Evolutionary conservation across 2,888 invertebrate genomes (phyloP).

Genomic region (Minunthozetes semirufus): DNA sequence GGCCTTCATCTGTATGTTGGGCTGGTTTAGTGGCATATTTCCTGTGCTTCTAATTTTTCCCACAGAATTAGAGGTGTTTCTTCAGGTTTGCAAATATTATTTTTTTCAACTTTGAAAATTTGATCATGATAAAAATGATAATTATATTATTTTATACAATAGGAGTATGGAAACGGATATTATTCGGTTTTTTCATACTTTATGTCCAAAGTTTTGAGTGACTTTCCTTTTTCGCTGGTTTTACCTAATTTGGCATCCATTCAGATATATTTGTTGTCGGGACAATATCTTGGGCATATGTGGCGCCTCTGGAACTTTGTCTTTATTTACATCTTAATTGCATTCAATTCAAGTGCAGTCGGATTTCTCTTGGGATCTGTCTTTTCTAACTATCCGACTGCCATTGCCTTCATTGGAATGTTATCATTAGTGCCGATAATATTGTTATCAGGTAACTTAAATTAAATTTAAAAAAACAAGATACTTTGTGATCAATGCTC

Average conservation of each 20-base stretch:
- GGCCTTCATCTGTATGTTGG: neutral
- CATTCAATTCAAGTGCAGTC: constrained; percentile 82
- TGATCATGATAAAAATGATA: neutral
- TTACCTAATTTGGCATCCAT: neutral
- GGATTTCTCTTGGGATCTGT: constrained; percentile 81
- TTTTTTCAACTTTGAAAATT: neutral
- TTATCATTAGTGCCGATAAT: constrained; percentile 92
- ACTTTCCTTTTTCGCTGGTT: constrained; percentile 59
- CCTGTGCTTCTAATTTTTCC: neutral
- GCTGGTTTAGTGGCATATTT: constrained; percentile 11
- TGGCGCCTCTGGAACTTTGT: constrained; percentile 51
- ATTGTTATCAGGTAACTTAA: constrained; percentile 70
- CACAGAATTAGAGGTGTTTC: neutral
- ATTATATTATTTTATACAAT: constrained; percentile 45
- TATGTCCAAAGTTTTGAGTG: constrained; percentile 66
- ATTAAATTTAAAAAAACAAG: neutral
- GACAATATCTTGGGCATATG: constrained; percentile 64
- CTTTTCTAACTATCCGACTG: constrained; percentile 53
- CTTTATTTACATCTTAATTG: constrained; percentile 61
- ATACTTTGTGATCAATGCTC: neutral
- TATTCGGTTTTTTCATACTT: constrained; percentile 77
- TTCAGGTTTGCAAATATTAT: constrained; percentile 11
- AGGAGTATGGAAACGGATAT: constrained; percentile 85
- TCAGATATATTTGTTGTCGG: constrained; percentile 74
- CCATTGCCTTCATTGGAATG: constrained; percentile 91